Conservation (phyloP, 2,888 invertebrate genomes). For the Dryococelus australis region DNA sequence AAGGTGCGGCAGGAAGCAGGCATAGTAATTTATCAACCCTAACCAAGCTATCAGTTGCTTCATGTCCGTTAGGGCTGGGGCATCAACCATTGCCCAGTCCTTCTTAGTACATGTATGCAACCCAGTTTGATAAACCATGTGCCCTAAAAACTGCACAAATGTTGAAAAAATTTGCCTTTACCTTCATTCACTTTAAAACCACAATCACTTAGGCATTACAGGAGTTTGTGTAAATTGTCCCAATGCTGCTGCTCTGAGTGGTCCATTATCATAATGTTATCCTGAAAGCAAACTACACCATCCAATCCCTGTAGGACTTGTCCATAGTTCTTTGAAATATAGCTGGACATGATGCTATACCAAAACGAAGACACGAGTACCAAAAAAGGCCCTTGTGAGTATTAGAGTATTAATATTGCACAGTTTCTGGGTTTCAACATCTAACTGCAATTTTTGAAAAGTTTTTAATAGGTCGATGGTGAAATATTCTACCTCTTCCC, state of each 20-base stretch:
- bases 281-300: slow-evolving; percentile 32
- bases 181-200: slow-evolving; percentile 31
- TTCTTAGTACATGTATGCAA: not conserved
- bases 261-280: slow-evolving; percentile 30
- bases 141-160: slow-evolving; percentile 20
- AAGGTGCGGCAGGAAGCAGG: slow-evolving; percentile 30
- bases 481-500: too few species aligned
- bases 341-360: slow-evolving; percentile 13
- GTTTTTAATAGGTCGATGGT: too few species aligned
- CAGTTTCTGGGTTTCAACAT: not conserved
- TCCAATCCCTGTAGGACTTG: slow-evolving; percentile 30
- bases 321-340: slow-evolving; percentile 29
- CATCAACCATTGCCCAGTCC: slow-evolving; percentile 18
- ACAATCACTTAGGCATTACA: slow-evolving; percentile 18
- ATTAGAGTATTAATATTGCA: slow-evolving; percentile 24
- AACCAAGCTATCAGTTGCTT: slow-evolving; percentile 31
- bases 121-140: not conserved
- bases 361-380: slow-evolving; percentile 25
- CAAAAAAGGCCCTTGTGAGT: slow-evolving; percentile 23
- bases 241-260: not conserved
- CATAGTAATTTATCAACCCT: slow-evolving; percentile 34
- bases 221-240: slow-evolving; percentile 17
- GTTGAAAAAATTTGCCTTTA: not conserved
- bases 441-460: too few species aligned
- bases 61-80: not conserved